Evolutionary conservation across 2,113 vertebrate species (phyloP).

Genomic region (Oceanites oceanicus): DNA sequence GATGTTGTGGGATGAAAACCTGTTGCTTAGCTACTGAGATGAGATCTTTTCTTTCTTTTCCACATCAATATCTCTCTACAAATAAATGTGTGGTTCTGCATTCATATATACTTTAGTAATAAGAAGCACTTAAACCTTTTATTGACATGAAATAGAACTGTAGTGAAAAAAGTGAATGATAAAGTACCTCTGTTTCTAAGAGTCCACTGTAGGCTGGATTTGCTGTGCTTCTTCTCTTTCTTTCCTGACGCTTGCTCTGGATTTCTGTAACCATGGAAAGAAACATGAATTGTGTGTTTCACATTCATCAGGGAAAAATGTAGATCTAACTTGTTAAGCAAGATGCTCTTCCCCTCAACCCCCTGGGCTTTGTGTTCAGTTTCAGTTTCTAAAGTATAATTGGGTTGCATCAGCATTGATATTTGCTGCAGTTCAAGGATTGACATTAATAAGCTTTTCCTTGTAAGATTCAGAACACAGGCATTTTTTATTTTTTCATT

Average conservation of each 20-base stretch:
- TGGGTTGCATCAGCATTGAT: conserved; percentile 14
- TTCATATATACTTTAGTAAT: background rate
- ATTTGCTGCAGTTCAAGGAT: conserved; percentile 24
- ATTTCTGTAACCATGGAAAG: conserved; percentile 82
- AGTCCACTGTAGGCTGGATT: conserved; percentile 95
- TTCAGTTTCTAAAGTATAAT: conserved; percentile 41
- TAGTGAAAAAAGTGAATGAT: background rate
- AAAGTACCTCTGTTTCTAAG: conserved; percentile 90
- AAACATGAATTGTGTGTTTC: conserved; percentile 13
- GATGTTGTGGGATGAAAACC: background rate
- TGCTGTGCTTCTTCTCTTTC: conserved; percentile 95
- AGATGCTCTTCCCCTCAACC: background rate
- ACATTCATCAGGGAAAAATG: conserved; percentile 29
- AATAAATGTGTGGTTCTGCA: background rate
- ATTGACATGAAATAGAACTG: background rate
- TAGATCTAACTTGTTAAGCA: conserved; percentile 22
- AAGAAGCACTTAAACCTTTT: background rate
- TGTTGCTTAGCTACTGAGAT: conserved; percentile 19
- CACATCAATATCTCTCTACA: background rate
- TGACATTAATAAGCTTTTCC: conserved; percentile 21
- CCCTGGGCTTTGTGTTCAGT: conserved; percentile 16
- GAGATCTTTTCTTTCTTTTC: background rate
- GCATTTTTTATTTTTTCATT: background rate
- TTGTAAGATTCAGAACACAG: background rate
- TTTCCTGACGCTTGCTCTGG: conserved; percentile 94